Conservation (phyloP, 2,888 invertebrate species). For the Dolichopus griseipennis region DNA sequence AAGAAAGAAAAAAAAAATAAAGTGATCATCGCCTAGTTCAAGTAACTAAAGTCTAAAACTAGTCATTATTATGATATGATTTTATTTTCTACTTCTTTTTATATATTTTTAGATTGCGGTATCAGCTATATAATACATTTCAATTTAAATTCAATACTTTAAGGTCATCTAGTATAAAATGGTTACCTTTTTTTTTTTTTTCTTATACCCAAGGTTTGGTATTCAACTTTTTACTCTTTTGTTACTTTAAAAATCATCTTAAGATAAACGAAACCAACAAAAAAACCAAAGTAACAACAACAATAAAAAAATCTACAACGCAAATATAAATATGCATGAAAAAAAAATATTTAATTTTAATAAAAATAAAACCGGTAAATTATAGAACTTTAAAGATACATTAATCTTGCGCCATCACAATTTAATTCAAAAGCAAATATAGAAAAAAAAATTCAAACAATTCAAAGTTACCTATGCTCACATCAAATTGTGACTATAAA, state of each 20-base stretch:
- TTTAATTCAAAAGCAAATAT: not conserved
- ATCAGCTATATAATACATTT: too few relatives aligned
- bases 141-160: not conserved
- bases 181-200: not conserved
- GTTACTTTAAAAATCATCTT: not conserved
- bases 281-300: not conserved
- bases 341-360: not conserved
- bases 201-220: not conserved
- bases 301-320: not conserved
- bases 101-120: too few relatives aligned
- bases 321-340: not conserved
- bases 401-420: constrained; percentile 1
- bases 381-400: constrained; percentile 1
- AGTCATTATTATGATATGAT: too few relatives aligned
- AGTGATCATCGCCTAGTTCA: too few relatives aligned
- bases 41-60: too few relatives aligned
- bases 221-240: not conserved
- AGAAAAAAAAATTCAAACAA: too few relatives aligned
- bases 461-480: too few relatives aligned
- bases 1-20: too few relatives aligned
- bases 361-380: not conserved
- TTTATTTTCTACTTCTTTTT: too few relatives aligned
- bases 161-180: not conserved
- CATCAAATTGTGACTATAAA: too few relatives aligned
- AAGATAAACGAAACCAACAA: not conserved